Evolutionary conservation across 1,140 invertebrate species (phyloP), one percentile per base, ranked within the genome.

Genomic region (Tyrophagus putrescentiae): DNA sequence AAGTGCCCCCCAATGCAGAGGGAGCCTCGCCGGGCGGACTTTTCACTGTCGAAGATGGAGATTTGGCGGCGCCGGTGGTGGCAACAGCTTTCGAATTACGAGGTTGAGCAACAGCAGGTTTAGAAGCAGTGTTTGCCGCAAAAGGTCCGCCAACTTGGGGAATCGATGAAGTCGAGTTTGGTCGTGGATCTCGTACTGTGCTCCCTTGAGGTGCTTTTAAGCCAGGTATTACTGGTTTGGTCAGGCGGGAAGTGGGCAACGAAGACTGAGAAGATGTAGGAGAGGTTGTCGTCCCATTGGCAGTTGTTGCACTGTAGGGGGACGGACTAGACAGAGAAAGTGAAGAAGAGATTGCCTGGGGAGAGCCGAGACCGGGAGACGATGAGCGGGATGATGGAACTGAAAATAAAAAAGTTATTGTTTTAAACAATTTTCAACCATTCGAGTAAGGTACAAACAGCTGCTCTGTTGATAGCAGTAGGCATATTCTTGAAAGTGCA

Each of bases 81-180:
- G 41, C 18, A 21, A 21, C 41, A 42, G 41, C 18, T 42, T 21
- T 23, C 41, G 41, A 42, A 42, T 42, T 42, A 42, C 25, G n/a
- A n/a, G n/a, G n/a, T n/a, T n/a, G n/a, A n/a, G 16, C 28, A 54
- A 54, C 27, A 32, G 28, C 52, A 3, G 25, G 48, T 52, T 52
- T 52, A 27, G 31, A 7, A n/a, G 23, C 48, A 11, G n/a, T 16
- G n/a, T n/a, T n/a, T n/a, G n/a, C n/a, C 3, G 48, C 16, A 9
- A 54, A 27, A 31, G 13, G 9, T 27, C n/a, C n/a, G n/a, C 52
- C 52, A 54, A 54, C 27, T 27, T 54, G 52, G 4, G 52, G 52
- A 34, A 54, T 54, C 9, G 52, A 54, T 25, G 52, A 31, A 2
- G 28, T 54, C 5, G 52, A 54, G n/a, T 54, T 13, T 3, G 52